Conservation (phyloP, 2,888 invertebrate genomes). For the Bembecia ichneumoniformis region DNA sequence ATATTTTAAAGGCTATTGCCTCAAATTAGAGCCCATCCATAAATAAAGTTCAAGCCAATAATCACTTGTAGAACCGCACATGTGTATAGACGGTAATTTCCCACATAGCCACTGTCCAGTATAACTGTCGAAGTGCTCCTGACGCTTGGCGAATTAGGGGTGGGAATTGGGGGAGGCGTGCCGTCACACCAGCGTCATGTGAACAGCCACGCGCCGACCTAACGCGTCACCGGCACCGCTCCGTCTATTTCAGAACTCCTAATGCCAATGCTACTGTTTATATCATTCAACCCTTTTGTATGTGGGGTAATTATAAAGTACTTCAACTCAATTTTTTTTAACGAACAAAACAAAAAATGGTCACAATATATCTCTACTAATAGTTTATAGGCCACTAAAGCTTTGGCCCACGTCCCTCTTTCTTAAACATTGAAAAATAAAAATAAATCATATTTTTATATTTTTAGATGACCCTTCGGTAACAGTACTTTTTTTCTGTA, state of each 20-base stretch:
- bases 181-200: slow-evolving; percentile 26
- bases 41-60: neutral
- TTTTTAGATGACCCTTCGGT: no score
- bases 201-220: slow-evolving; percentile 18
- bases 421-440: no score
- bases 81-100: neutral
- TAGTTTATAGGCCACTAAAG: no score
- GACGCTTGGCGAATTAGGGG: neutral
- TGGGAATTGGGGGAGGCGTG: slow-evolving; percentile 14
- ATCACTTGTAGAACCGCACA: neutral
- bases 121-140: neutral
- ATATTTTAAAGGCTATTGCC: no score
- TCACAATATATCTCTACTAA: no score
- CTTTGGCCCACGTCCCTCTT: no score
- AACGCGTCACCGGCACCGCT: neutral
- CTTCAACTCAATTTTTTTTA: no score
- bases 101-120: neutral
- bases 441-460: no score
- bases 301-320: no score
- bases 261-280: neutral
- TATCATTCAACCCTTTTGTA: neutral
- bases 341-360: no score
- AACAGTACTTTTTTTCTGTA: no score
- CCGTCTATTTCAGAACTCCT: neutral
- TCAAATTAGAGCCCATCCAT: no score